These are phyloP conservation scores for Drosophila yakuba DNA, from an alignment of 1,140 invertebrate genomes.

Conservation along the genomic window DNA sequence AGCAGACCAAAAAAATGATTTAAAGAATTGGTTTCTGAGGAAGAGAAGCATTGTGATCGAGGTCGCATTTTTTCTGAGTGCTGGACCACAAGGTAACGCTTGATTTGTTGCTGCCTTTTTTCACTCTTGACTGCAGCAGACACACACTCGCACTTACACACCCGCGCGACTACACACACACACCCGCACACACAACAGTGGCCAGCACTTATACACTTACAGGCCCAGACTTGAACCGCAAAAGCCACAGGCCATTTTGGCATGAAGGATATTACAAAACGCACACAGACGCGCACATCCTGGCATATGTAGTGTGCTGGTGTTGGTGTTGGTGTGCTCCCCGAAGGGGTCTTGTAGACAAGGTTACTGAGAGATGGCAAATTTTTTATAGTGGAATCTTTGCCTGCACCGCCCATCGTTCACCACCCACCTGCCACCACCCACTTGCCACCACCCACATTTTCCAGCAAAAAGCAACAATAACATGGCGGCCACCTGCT, in stretches of 20 bases:
- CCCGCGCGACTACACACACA: constrained; percentile 3
- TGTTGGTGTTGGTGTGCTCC: constrained; percentile 15
- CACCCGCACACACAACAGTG: constrained; percentile 1
- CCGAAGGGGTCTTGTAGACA: constrained; percentile 59
- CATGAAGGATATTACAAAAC: constrained; percentile 75
- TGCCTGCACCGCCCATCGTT: constrained; percentile 14
- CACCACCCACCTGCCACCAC: not conserved
- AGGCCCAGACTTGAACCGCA: constrained; percentile 69
- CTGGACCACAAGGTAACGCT: constrained; percentile 54
- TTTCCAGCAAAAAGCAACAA: constrained; percentile 49
- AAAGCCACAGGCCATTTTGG: constrained; percentile 76
- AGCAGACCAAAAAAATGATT: no score
- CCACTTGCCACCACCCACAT: not conserved
- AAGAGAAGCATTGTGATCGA: no score
- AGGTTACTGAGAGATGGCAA: constrained; percentile 72
- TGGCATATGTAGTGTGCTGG: not conserved
- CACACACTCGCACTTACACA: constrained; percentile 34
- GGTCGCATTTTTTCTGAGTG: constrained; percentile 4
- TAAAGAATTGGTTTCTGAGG: no score
- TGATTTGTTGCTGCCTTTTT: constrained; percentile 78
- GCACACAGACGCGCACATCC: constrained; percentile 27
- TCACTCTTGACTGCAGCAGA: constrained; percentile 75
- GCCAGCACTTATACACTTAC: constrained; percentile 42
- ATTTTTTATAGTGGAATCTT: constrained; percentile 55
- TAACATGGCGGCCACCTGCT: constrained; percentile 77